Conservation (phyloP, 2,113 vertebrate species). For the Heteronetta atricapilla region DNA sequence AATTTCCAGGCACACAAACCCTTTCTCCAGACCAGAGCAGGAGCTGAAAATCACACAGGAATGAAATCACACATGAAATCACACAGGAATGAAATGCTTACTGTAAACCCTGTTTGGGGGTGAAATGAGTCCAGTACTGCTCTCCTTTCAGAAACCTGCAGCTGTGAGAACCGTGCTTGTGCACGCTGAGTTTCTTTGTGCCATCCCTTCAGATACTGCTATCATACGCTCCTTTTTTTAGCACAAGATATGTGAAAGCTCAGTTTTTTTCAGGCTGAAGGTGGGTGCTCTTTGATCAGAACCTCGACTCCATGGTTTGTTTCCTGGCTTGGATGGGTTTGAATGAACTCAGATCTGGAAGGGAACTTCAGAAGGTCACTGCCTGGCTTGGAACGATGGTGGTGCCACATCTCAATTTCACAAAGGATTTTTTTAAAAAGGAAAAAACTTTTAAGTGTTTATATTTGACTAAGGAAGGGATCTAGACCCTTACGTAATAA, state of each 20-base stretch:
- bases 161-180: background rate
- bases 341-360: background rate
- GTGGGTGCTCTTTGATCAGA: background rate
- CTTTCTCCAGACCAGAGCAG: background rate
- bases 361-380: background rate
- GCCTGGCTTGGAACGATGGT: background rate
- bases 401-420: background rate
- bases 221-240: background rate
- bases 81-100: background rate
- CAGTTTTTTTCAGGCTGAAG: background rate
- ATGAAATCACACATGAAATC: background rate
- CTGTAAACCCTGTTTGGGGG: background rate
- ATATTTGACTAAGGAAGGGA: background rate
- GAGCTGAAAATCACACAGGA: background rate
- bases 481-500: background rate
- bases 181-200: background rate
- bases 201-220: background rate
- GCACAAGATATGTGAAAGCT: background rate
- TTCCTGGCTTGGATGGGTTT: background rate
- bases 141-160: background rate
- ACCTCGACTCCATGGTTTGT: background rate
- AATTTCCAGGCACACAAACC: background rate
- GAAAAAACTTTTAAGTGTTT: background rate
- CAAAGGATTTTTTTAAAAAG: background rate
- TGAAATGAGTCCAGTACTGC: background rate